Evolutionary conservation across 2,797 vertebrate species (phyloP).

Genomic region (Urophycis tenuis): DNA sequence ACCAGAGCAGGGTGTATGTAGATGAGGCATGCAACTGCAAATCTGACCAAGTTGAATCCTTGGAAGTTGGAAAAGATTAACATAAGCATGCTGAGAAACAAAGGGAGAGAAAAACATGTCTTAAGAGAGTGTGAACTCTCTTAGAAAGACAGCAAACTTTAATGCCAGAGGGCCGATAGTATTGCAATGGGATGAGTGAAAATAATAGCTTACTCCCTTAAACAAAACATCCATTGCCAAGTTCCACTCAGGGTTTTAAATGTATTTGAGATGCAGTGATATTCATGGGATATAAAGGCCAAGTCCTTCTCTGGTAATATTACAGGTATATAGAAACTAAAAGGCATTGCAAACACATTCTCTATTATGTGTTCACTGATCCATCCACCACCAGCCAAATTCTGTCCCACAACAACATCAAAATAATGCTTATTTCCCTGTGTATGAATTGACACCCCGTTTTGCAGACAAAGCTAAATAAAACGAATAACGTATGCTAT

Average conservation of each 20-base stretch:
- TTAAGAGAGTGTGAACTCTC: neutral
- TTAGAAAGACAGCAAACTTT: neutral
- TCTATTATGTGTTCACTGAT: neutral
- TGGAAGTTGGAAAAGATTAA: neutral
- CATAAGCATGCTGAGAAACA: conserved; percentile 1
- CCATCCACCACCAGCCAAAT: neutral
- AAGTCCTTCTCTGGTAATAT: neutral
- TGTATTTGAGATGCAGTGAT: neutral
- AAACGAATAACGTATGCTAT: too few relatives aligned
- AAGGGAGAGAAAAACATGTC: neutral
- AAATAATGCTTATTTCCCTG: neutral
- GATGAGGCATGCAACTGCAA: neutral
- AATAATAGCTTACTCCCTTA: neutral
- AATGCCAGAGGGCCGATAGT: neutral
- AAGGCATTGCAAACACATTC: neutral
- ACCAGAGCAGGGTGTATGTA: neutral
- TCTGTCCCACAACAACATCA: neutral
- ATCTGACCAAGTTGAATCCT: neutral
- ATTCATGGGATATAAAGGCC: neutral
- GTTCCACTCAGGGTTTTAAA: neutral
- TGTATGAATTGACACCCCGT: neutral
- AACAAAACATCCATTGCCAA: neutral
- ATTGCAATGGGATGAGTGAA: neutral
- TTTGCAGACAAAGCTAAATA: neutral
- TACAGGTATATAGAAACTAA: neutral